These are phyloP conservation scores for Aromia moschata DNA, from an alignment of 2,888 invertebrate species.

Conservation along the genomic window DNA sequence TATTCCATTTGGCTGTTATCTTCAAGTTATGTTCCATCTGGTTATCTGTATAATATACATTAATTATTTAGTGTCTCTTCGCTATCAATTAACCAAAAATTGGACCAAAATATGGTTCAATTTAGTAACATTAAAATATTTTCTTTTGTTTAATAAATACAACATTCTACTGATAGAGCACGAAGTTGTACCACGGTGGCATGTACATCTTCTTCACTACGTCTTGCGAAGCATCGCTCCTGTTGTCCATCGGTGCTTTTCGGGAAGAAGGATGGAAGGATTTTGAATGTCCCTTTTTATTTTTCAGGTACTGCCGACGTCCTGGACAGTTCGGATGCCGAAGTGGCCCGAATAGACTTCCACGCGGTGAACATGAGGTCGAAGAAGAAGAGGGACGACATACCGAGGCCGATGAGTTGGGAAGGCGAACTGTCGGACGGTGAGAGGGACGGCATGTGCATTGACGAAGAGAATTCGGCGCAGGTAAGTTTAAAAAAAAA, in stretches of 20 bases:
- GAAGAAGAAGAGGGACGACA: slow-evolving; percentile 56
- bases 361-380: slow-evolving; percentile 61
- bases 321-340: slow-evolving; percentile 79
- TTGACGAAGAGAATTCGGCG: slow-evolving; percentile 53
- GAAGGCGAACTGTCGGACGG: slow-evolving; percentile 91
- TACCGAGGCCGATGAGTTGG: slow-evolving; percentile 89
- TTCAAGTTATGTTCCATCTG: too few species aligned
- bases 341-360: slow-evolving; percentile 82
- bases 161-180: too few species aligned
- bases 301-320: slow-evolving; percentile 46
- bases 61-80: too few species aligned
- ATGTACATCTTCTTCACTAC: too few species aligned
- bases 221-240: neutral
- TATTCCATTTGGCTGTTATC: too few species aligned
- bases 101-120: too few species aligned
- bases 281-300: neutral
- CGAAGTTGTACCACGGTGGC: too few species aligned
- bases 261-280: neutral
- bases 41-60: too few species aligned
- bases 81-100: too few species aligned
- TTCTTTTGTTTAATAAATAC: too few species aligned
- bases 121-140: too few species aligned
- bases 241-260: too few species aligned
- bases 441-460: slow-evolving; percentile 66
- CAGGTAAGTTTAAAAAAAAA: slow-evolving; percentile 47